Percentiles rank a stretch among this genome's conserved stretches.
Evolutionary conservation across 2,888 invertebrate species (phyloP).

Genomic region (Eugnorisma glareosa): DNA sequence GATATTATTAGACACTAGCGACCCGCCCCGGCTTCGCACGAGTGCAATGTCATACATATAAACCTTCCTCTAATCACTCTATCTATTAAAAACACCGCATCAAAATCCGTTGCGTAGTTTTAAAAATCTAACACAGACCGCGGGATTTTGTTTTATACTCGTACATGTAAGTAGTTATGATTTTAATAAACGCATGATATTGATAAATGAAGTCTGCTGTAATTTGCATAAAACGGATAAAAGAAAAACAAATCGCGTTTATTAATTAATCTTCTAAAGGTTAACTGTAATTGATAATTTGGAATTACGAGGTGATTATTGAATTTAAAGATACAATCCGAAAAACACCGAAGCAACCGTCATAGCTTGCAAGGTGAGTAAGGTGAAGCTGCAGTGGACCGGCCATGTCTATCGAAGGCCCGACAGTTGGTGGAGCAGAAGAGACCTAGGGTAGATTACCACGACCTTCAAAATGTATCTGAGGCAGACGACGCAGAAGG

Average conservation of each 20-base stretch:
- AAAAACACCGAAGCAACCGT: not conserved
- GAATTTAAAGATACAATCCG: not conserved
- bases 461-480: too few relatives aligned
- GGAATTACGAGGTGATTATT: not conserved
- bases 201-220: constrained; percentile 42
- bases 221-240: not conserved
- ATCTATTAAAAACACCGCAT: too few relatives aligned
- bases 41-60: too few relatives aligned
- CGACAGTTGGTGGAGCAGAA: not conserved
- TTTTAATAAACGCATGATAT: constrained; percentile 12
- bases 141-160: too few relatives aligned
- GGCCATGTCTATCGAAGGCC: not conserved
- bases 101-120: too few relatives aligned
- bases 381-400: not conserved
- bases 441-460: not conserved
- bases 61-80: too few relatives aligned
- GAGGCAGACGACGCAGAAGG: not conserved
- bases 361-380: not conserved
- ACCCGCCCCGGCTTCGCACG: too few relatives aligned
- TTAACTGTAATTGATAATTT: constrained; percentile 25
- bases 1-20: constrained; percentile 33
- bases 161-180: too few relatives aligned
- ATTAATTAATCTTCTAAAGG: constrained; percentile 30
- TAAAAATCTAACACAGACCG: too few relatives aligned
- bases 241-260: constrained; percentile 19